phyloP scores from a whole-genome alignment of 2,113 vertebrate genomes.

The Aythya baeri region DNA sequence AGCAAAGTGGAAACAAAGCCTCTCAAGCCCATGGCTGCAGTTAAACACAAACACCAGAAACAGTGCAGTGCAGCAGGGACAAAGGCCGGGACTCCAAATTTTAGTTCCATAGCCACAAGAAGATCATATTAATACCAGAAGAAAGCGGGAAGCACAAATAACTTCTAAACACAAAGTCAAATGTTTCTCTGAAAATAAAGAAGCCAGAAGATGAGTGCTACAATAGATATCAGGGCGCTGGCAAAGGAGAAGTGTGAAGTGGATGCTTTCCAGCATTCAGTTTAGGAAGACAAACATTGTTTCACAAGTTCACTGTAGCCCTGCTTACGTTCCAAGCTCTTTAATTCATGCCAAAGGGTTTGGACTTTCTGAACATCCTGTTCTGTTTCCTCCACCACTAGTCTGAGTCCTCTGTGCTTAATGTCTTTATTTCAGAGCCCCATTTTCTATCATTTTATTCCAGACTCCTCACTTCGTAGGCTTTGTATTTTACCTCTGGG shows the following conservation, averaged over 20 bases:
- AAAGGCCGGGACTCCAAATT: neutral
- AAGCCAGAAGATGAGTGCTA: slow-evolving; percentile 40
- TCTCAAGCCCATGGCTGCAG: neutral
- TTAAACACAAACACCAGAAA: neutral
- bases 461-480: neutral
- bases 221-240: slow-evolving; percentile 17
- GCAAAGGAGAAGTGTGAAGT: slow-evolving; percentile 52
- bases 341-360: slow-evolving; percentile 57
- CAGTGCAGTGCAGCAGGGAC: neutral
- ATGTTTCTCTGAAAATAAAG: slow-evolving; percentile 24
- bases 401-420: neutral
- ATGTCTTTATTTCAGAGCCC: slow-evolving; percentile 21
- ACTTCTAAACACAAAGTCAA: slow-evolving; percentile 16
- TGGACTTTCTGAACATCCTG: slow-evolving; percentile 67
- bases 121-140: neutral
- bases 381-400: slow-evolving; percentile 34
- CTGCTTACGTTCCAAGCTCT: slow-evolving; percentile 49
- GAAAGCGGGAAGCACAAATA: neutral
- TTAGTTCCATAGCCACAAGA: neutral
- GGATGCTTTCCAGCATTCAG: slow-evolving; percentile 53
- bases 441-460: slow-evolving; percentile 36
- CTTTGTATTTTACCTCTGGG: slow-evolving; percentile 49
- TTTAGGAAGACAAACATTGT: slow-evolving; percentile 62
- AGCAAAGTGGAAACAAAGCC: neutral
- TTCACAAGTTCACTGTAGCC: slow-evolving; percentile 55